phyloP scores from a whole-genome alignment of 2,888 invertebrate species.

The Panzeria rudis region DNA sequence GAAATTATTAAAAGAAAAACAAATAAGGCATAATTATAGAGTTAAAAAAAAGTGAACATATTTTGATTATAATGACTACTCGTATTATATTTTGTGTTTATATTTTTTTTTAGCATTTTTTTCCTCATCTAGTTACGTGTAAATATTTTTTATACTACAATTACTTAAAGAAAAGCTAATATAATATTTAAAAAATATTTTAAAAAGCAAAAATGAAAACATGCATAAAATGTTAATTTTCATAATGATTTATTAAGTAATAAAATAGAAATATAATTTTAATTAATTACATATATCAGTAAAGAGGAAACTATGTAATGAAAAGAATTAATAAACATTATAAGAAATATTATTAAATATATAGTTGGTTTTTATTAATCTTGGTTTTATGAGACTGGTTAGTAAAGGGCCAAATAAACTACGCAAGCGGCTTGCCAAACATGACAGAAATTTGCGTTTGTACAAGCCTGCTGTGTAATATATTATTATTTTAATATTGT shows the following conservation, averaged over 20 bases:
- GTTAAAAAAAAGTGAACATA: background rate
- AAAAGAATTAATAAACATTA: slow-evolving; percentile 68
- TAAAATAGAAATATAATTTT: slow-evolving; percentile 52
- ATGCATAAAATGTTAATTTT: slow-evolving; percentile 58
- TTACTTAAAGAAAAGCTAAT: slow-evolving; percentile 19
- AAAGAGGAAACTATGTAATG: slow-evolving; percentile 62
- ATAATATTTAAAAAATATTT: slow-evolving; percentile 41
- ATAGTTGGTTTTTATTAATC: background rate
- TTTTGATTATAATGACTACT: slow-evolving; percentile 8
- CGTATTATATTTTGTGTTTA: slow-evolving; percentile 17
- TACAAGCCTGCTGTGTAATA: no score
- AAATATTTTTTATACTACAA: slow-evolving; percentile 40
- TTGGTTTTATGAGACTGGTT: no score
- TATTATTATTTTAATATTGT: no score
- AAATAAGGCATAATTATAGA: background rate
- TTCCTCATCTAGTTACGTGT: slow-evolving; percentile 26
- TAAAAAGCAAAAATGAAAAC: slow-evolving; percentile 10
- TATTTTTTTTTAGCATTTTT: slow-evolving; percentile 26
- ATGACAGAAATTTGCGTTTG: no score
- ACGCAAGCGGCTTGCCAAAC: no score
- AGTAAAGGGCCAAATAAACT: no score
- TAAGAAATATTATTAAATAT: slow-evolving; percentile 38
- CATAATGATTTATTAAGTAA: slow-evolving; percentile 54
- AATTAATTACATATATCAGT: slow-evolving; percentile 61
- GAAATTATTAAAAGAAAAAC: background rate